Conservation (phyloP, 2,113 vertebrate species). For the Tychaedon coryphoeus region DNA sequence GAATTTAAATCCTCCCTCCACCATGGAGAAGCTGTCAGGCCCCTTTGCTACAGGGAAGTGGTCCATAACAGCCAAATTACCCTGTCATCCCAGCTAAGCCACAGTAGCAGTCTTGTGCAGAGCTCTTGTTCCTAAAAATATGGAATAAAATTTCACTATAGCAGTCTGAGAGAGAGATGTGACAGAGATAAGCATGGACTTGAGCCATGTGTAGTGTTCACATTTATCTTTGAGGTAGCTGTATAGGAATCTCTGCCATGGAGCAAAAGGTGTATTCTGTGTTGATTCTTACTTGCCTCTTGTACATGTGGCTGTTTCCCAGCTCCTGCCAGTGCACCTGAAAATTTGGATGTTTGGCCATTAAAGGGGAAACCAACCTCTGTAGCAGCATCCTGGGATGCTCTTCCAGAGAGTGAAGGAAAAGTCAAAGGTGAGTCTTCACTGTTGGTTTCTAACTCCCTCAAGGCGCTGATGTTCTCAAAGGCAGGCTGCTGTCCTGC, state of each 20-base stretch:
- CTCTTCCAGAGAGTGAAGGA: slow-evolving; percentile 88
- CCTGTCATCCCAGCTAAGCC: rapidly evolving
- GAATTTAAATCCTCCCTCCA: not conserved
- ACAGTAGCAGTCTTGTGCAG: not conserved
- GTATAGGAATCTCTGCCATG: not conserved
- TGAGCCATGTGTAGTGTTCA: not conserved
- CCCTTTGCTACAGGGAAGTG: not conserved
- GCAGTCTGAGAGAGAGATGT: not conserved
- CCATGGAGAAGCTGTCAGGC: rapidly evolving
- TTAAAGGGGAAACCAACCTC: slow-evolving; percentile 87
- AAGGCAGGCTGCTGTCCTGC: not conserved
- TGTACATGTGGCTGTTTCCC: not conserved
- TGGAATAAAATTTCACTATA: not conserved
- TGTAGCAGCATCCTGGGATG: slow-evolving; percentile 90
- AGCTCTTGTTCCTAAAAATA: not conserved
- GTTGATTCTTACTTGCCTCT: not conserved
- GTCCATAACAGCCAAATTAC: not conserved
- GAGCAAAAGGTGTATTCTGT: not conserved
- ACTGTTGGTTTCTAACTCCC: not conserved
- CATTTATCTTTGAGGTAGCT: not conserved
- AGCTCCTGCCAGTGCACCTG: slow-evolving; percentile 91
- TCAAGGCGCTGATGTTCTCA: not conserved
- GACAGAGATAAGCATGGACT: not conserved
- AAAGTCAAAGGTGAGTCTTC: slow-evolving; percentile 86
- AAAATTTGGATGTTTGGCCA: slow-evolving; percentile 90